These are phyloP conservation scores for Junonia oenone DNA, from an alignment of 2,888 invertebrate genomes.

Conservation along the genomic window DNA sequence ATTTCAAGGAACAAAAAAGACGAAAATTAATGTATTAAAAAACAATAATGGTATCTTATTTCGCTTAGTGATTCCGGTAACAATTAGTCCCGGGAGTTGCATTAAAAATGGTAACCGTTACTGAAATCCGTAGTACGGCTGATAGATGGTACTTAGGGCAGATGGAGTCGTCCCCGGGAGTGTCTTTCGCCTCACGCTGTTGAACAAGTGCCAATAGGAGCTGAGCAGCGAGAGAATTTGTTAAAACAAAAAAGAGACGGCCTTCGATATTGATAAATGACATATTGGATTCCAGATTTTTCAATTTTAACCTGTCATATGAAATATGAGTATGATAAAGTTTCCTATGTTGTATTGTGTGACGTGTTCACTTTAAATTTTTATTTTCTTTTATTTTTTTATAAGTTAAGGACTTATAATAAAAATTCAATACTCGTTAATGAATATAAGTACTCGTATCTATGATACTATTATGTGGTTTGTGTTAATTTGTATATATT, in stretches of 20 bases:
- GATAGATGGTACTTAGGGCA: conserved; percentile 71
- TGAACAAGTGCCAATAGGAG: conserved; percentile 69
- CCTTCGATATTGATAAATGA: neutral
- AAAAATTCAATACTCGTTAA: too few species aligned
- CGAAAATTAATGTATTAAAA: neutral
- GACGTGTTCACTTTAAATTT: neutral
- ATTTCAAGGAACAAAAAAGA: neutral
- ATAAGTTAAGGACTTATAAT: too few species aligned
- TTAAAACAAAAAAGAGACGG: conserved; percentile 19
- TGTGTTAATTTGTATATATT: too few species aligned
- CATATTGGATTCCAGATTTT: neutral
- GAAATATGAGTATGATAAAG: neutral
- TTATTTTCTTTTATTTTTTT: too few species aligned
- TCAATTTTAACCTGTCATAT: neutral
- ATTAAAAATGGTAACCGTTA: conserved; percentile 52
- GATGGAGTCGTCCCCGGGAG: conserved; percentile 70
- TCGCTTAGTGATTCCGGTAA: conserved; percentile 46
- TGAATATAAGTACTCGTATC: too few species aligned
- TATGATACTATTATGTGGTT: too few species aligned
- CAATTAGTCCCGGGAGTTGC: conserved; percentile 51
- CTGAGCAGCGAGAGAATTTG: conserved; percentile 37
- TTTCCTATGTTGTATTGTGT: neutral
- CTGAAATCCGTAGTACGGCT: conserved; percentile 57
- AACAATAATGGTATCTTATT: conserved; percentile 14
- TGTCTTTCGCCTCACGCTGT: conserved; percentile 62